These are phyloP conservation scores for Acrossocheilus fasciatus DNA, from an alignment of 2,797 vertebrate species.

Conservation along the genomic window DNA sequence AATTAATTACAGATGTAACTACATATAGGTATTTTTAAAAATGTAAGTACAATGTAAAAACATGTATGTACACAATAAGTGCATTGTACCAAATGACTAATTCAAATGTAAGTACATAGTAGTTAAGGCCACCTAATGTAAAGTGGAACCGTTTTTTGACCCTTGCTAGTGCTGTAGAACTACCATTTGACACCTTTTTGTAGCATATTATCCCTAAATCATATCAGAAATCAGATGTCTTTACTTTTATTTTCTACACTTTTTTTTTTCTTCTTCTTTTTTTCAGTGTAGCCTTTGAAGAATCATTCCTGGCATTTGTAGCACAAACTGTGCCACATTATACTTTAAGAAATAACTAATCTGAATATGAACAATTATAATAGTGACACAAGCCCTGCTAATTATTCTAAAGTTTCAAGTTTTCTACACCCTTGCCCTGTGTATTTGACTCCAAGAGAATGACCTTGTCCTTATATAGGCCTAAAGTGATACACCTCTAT, in stretches of 20 bases:
- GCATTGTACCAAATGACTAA: no score
- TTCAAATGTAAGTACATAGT: no score
- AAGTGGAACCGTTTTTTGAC: no score
- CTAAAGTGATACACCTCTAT: neutral
- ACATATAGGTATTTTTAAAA: no score
- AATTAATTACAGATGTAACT: no score
- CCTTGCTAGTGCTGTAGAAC: neutral
- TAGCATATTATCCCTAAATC: neutral
- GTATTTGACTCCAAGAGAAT: neutral
- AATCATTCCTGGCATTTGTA: neutral
- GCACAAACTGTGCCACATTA: neutral
- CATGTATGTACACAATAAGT: no score
- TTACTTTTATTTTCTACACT: neutral
- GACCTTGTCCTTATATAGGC: neutral
- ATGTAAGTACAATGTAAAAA: no score
- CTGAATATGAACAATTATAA: neutral
- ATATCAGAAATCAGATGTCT: neutral
- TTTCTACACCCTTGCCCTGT: neutral
- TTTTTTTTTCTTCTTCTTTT: neutral
- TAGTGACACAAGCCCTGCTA: neutral
- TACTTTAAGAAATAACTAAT: neutral
- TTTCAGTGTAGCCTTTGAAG: neutral
- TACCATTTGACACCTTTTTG: neutral
- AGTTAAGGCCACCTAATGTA: no score
- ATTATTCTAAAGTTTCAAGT: neutral